A percentile compares a stretch with the other conserved stretches of the same genome.
These are phyloP conservation scores for Paguma larvata DNA, from an alignment of 2,797 vertebrate genomes.

Conservation along the genomic window DNA sequence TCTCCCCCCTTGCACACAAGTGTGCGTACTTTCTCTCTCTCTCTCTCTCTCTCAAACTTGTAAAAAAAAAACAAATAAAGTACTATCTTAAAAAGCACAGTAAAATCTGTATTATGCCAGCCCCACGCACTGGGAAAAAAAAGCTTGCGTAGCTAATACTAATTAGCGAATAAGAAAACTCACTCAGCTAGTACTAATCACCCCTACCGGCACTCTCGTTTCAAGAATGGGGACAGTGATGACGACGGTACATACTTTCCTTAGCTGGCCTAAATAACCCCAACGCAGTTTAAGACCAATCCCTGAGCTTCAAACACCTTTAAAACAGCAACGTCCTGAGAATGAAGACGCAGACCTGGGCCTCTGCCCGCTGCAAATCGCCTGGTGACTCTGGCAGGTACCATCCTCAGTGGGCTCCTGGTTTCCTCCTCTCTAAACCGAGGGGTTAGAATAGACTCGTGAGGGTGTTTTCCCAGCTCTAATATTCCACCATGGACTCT, in stretches of 20 bases:
- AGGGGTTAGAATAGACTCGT: constrained; percentile 42
- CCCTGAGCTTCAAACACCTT: neutral
- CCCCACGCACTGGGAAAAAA: too few species aligned
- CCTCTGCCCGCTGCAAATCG: neutral
- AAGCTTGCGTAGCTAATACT: neutral
- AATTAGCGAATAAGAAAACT: neutral
- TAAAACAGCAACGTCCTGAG: neutral
- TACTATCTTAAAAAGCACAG: neutral
- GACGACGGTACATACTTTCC: constrained; percentile 1
- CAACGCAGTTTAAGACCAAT: neutral
- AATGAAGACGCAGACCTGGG: neutral
- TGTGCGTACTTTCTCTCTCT: too few species aligned
- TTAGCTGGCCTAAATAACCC: constrained; percentile 10
- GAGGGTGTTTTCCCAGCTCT: neutral
- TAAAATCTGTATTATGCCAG: neutral
- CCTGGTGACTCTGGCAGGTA: neutral
- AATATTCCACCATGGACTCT: neutral
- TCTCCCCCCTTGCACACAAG: too few species aligned
- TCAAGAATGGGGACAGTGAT: neutral
- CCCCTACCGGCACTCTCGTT: neutral
- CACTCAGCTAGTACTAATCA: neutral
- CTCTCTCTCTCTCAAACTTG: too few species aligned
- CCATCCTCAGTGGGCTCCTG: neutral
- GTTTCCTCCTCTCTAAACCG: constrained; percentile 16
- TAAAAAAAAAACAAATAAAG: too few species aligned